phyloP scores from a whole-genome alignment of 1,140 invertebrate genomes.

The Eumeta japonica region DNA sequence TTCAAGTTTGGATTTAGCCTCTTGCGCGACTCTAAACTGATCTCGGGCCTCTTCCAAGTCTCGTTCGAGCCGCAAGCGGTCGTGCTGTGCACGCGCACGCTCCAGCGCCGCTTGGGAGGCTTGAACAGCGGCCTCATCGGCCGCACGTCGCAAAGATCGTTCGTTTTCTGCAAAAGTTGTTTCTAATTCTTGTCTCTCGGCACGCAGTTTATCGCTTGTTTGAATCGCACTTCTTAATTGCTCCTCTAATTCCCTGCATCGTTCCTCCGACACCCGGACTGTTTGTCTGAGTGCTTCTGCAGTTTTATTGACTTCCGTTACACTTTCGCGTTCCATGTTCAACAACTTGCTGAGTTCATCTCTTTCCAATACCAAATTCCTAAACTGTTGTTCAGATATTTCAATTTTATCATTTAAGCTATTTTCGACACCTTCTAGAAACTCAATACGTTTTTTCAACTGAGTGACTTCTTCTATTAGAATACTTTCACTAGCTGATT shows the following conservation, averaged over 20 bases:
- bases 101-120: conserved; percentile 53
- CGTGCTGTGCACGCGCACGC: conserved; percentile 43
- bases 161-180: conserved; percentile 39
- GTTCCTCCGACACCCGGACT: conserved; percentile 21
- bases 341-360: conserved; percentile 25
- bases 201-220: conserved; percentile 26
- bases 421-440: conserved; percentile 32
- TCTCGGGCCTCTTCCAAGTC: conserved; percentile 45
- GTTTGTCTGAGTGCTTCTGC: conserved; percentile 24
- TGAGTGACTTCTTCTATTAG: conserved; percentile 30
- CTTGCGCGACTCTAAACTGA: conserved; percentile 26
- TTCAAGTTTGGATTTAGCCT: conserved; percentile 34
- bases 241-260: conserved; percentile 30
- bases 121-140: conserved; percentile 50
- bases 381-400: conserved; percentile 26
- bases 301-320: conserved; percentile 25
- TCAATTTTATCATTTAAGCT: conserved; percentile 33
- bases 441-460: conserved; percentile 21
- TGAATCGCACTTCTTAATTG: conserved; percentile 24
- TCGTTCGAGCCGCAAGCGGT: conserved; percentile 40
- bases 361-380: conserved; percentile 32
- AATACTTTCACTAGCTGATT: conserved; percentile 24
- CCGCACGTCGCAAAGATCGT: conserved; percentile 35
- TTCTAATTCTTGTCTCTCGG: conserved; percentile 39
- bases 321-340: conserved; percentile 18